A percentile compares a stretch with the other conserved stretches of the same genome.
phyloP scores from a whole-genome alignment of 2,888 invertebrate genomes.

The Agrotis ipsilon region DNA sequence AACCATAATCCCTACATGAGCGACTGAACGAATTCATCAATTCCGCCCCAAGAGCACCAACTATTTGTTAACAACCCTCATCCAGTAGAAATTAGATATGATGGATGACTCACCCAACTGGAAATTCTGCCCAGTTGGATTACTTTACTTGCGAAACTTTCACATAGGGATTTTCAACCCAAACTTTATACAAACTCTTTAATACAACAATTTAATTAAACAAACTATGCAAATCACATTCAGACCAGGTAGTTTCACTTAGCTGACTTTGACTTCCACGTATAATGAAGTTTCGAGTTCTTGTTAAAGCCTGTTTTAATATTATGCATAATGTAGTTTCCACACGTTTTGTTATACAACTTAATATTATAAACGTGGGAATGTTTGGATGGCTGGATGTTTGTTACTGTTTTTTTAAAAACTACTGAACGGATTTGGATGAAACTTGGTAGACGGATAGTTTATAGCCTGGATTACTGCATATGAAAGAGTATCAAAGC shows the following conservation, averaged over 20 bases:
- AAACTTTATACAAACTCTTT: slow-evolving; percentile 43
- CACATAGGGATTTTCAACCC: slow-evolving; percentile 25
- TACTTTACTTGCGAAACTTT: slow-evolving; percentile 28
- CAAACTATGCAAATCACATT: slow-evolving; percentile 57
- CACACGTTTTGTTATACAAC: slow-evolving; percentile 30
- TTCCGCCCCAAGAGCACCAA: slow-evolving; percentile 17
- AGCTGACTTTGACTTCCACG: slow-evolving; percentile 39
- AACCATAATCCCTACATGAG: background rate
- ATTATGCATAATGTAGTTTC: slow-evolving; percentile 49
- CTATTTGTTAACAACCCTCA: slow-evolving; percentile 43
- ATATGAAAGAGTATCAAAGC: too few species aligned
- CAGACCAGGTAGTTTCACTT: slow-evolving; percentile 53
- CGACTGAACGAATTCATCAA: slow-evolving; percentile 30
- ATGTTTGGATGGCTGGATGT: too few species aligned
- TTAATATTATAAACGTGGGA: too few species aligned
- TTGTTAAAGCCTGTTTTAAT: slow-evolving; percentile 53
- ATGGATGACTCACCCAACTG: slow-evolving; percentile 39
- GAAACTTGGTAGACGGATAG: too few species aligned
- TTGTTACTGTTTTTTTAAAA: too few species aligned
- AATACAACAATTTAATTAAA: slow-evolving; percentile 59
- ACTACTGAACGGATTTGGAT: too few species aligned
- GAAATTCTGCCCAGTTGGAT: slow-evolving; percentile 40
- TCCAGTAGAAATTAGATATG: slow-evolving; percentile 41
- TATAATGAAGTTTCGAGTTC: slow-evolving; percentile 54
- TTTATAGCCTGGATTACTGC: too few species aligned